These are phyloP conservation scores for Drosophila subquinaria DNA, from an alignment of 2,888 invertebrate genomes.

Conservation along the genomic window DNA sequence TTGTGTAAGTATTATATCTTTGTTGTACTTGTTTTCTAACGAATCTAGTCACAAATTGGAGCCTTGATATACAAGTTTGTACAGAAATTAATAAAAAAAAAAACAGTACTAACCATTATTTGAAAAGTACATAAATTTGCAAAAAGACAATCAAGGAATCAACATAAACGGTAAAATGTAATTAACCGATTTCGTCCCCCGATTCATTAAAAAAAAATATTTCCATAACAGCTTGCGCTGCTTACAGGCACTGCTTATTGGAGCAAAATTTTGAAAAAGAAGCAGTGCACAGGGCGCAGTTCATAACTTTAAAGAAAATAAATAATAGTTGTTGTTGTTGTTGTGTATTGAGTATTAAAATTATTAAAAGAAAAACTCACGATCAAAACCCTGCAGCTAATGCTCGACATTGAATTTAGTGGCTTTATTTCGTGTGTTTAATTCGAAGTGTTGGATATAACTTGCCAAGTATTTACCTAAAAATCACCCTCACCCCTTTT, in stretches of 20 bases:
- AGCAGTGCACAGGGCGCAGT: constrained; percentile 25
- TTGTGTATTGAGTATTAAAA: not conserved
- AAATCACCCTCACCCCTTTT: constrained; percentile 8
- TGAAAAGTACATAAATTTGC: constrained; percentile 11
- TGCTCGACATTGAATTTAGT: not conserved
- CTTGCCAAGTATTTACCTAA: constrained; percentile 39
- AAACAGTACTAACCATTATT: constrained; percentile 2
- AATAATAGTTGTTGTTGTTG: constrained; percentile 1
- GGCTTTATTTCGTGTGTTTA: too few species aligned
- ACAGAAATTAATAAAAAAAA: constrained; percentile 1
- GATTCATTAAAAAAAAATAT: not conserved
- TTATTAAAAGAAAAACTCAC: not conserved
- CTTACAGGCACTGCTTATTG: constrained; percentile 5
- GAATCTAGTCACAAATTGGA: constrained; percentile 25
- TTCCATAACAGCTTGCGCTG: not conserved
- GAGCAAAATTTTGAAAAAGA: constrained; percentile 5
- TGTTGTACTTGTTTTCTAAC: constrained; percentile 25
- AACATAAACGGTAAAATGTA: not conserved
- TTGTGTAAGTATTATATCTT: not conserved
- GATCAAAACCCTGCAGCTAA: not conserved
- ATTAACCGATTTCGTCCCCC: not conserved
- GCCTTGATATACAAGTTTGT: constrained; percentile 6
- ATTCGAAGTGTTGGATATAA: too few species aligned
- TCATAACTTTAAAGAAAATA: constrained; percentile 8
- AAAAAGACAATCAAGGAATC: not conserved